Evolutionary conservation across 2,113 vertebrate genomes (phyloP).

Genomic region (Centrocercus urophasianus): DNA sequence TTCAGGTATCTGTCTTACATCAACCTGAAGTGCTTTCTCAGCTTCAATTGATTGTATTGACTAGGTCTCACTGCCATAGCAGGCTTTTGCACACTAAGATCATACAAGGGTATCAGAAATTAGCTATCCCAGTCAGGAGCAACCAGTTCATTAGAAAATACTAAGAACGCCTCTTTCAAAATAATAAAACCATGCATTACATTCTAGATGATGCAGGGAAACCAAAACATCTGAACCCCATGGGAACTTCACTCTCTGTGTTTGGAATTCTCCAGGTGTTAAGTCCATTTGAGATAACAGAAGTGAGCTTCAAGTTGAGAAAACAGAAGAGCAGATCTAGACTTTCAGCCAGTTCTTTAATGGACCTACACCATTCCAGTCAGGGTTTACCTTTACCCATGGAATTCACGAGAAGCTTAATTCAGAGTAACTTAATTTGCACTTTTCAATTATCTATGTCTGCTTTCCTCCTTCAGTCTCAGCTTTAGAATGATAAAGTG

Average conservation of each 20-base stretch:
- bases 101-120: background rate
- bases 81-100: background rate
- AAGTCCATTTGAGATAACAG: background rate
- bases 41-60: accelerated
- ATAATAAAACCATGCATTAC: background rate
- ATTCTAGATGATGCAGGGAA: background rate
- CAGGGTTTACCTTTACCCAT: accelerated
- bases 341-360: background rate
- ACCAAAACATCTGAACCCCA: conserved; percentile 14
- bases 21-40: background rate
- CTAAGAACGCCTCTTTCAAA: background rate
- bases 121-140: background rate
- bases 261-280: background rate
- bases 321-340: background rate
- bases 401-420: background rate
- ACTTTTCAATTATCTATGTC: background rate
- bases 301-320: background rate
- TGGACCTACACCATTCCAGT: background rate
- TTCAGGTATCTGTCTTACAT: accelerated
- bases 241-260: background rate
- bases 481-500: background rate
- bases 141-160: background rate
- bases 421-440: background rate
- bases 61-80: background rate
- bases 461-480: background rate